Base-by-base conservation (phyloP, 2,797 vertebrate genomes). In the Anolis apletophallus region DNA sequence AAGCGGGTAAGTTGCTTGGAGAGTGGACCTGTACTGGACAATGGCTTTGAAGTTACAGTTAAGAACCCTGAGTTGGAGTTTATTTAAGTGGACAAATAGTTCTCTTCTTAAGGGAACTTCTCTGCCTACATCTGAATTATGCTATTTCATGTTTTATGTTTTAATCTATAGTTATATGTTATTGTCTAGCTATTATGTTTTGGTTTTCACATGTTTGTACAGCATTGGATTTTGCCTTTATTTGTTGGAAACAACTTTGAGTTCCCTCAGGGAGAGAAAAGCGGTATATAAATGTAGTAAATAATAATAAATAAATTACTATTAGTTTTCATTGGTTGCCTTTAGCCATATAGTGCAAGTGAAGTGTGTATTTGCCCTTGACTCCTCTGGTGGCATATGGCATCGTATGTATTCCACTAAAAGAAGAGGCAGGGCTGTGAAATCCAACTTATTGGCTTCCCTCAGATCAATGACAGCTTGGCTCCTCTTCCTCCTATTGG, bases 1-100 rank as follows among this genome's bases (percentile, higher is more conserved):
- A 97, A 90, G 92, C 96, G 3, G 96, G 96, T 95, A n/a, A 21
- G 95, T 93, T 67, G 36, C 29, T 14, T 68, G 23, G 17, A 84
- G 67, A 57, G 10, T 74, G 16, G 16, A n/a, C 12, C 40, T 34
- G 50, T 13, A 17, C 9, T 26, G 29, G 69, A 52, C 5, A 6
- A 32, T 80, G 16, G 1, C n/a, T 64, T 10, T 71, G n/a, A 55
- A 72, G 7, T 21, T 9, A 55, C 26, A 21, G 64, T 34, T 50
- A 26, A n/a, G 67, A 34, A 21, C 5, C 16, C 26, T 61, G 50
- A 52, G 3, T 72, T 52, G 73, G 0, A 9, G 19, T 29, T 23
- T 74, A 52, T 57, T 69, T 81, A 83, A 57, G 13, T 2, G 4
- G 36, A n/a, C 32, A 57, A 83, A 34, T 8, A 29, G 57, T 59